phyloP scores from a whole-genome alignment of 2,797 vertebrate genomes.

The Vespertilio murinus region DNA sequence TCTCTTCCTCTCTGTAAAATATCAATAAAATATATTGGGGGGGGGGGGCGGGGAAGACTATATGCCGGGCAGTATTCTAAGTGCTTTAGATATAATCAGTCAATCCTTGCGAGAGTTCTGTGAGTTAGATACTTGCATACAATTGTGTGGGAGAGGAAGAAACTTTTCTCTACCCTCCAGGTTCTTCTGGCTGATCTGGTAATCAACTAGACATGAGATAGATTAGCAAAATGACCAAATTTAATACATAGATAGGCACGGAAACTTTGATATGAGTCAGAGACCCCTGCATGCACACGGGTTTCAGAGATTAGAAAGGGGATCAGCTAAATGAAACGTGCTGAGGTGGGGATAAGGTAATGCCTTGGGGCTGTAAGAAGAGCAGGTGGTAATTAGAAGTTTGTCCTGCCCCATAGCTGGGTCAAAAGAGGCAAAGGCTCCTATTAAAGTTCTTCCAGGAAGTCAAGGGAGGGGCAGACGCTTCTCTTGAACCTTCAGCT shows the following conservation, averaged over 20 bases:
- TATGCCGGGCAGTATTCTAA: neutral
- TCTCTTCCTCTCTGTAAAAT: too few species aligned
- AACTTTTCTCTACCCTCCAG: neutral
- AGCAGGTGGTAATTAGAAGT: neutral
- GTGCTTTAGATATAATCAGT: neutral
- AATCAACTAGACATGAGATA: neutral
- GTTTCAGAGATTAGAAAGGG: neutral
- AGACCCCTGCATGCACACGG: neutral
- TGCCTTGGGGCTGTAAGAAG: neutral
- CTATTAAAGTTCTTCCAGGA: neutral
- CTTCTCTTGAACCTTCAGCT: neutral
- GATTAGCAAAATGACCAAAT: neutral
- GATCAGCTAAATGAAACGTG: neutral
- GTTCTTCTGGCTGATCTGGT: neutral
- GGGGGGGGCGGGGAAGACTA: too few species aligned
- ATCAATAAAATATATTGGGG: too few species aligned
- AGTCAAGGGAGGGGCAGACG: neutral
- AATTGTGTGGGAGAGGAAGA: neutral
- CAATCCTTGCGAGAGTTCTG: neutral
- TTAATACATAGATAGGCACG: neutral
- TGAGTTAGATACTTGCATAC: neutral
- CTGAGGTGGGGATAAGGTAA: neutral
- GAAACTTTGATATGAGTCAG: neutral
- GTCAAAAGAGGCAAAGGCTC: neutral
- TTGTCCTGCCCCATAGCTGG: neutral